Conservation (phyloP, 2,797 vertebrate species). For the Philypnodon macrostomus region DNA sequence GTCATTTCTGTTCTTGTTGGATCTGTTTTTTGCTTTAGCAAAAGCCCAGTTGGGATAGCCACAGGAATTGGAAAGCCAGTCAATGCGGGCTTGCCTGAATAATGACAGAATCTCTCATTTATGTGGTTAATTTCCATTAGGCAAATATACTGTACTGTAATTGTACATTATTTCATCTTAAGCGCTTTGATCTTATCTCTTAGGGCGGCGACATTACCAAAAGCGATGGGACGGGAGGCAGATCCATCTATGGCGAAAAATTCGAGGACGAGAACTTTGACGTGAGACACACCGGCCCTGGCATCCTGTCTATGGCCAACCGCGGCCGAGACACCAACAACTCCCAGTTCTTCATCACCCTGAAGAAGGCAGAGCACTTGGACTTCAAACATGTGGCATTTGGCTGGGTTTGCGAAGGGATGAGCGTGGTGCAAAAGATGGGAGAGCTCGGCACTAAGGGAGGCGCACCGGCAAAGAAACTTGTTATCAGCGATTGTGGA, state of each 20-base stretch:
- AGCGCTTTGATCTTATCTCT: too few species aligned
- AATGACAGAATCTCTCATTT: too few species aligned
- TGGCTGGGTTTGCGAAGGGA: constrained; percentile 87
- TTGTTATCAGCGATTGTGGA: constrained; percentile 87
- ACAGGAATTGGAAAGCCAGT: too few species aligned
- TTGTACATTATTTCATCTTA: too few species aligned
- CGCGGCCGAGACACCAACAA: constrained; percentile 81
- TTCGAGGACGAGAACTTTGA: constrained; percentile 97
- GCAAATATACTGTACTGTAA: too few species aligned
- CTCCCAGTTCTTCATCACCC: constrained; percentile 95
- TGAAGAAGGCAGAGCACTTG: constrained; percentile 90
- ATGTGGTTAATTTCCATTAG: too few species aligned
- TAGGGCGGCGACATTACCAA: constrained; percentile 94
- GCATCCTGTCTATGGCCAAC: constrained; percentile 94
- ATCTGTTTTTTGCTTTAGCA: too few species aligned
- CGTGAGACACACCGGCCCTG: constrained; percentile 88
- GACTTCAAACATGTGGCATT: constrained; percentile 96
- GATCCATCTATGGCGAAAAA: constrained; percentile 85
- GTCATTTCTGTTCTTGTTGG: too few species aligned
- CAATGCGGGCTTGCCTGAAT: too few species aligned
- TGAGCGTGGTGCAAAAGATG: constrained; percentile 87
- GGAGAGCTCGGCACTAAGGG: constrained; percentile 84
- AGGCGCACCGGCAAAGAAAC: constrained; percentile 79
- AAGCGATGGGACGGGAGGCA: constrained; percentile 86
- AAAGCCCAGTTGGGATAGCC: too few species aligned